These are phyloP conservation scores for Smittia aterrima DNA, from an alignment of 2,888 invertebrate genomes.

Conservation along the genomic window DNA sequence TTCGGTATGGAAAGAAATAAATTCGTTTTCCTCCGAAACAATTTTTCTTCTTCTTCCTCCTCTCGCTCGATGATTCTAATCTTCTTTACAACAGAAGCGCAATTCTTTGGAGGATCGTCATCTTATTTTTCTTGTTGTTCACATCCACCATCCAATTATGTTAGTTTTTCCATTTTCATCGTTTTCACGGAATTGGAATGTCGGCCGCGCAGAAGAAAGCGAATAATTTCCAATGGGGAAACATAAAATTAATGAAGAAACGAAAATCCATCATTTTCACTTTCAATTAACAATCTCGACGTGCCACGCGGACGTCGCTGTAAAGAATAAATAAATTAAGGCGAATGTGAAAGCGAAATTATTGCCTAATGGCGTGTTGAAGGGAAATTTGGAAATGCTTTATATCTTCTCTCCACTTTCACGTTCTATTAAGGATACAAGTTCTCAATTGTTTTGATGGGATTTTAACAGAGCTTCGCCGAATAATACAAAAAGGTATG, in stretches of 20 bases:
- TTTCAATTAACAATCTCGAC: slow-evolving; percentile 27
- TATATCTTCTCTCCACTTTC: background rate
- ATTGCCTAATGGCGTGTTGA: slow-evolving; percentile 14
- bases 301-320: background rate
- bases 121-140: slow-evolving; percentile 27
- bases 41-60: background rate
- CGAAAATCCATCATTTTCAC: slow-evolving; percentile 33
- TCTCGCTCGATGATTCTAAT: slow-evolving; percentile 10
- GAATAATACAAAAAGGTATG: background rate
- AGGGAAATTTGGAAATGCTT: no score
- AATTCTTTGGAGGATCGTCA: slow-evolving; percentile 31
- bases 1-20: slow-evolving; percentile 17
- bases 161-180: background rate
- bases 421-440: background rate
- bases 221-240: slow-evolving; percentile 31
- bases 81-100: slow-evolving; percentile 12
- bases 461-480: background rate
- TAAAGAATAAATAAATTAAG: background rate
- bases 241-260: slow-evolving; percentile 15
- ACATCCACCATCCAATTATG: slow-evolving; percentile 29
- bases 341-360: slow-evolving; percentile 26
- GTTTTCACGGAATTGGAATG: background rate
- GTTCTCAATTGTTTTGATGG: background rate
- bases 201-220: background rate
- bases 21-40: slow-evolving; percentile 32